Evolutionary conservation across 1,140 invertebrate genomes (phyloP).

Genomic region (Campoletis sonorensis): DNA sequence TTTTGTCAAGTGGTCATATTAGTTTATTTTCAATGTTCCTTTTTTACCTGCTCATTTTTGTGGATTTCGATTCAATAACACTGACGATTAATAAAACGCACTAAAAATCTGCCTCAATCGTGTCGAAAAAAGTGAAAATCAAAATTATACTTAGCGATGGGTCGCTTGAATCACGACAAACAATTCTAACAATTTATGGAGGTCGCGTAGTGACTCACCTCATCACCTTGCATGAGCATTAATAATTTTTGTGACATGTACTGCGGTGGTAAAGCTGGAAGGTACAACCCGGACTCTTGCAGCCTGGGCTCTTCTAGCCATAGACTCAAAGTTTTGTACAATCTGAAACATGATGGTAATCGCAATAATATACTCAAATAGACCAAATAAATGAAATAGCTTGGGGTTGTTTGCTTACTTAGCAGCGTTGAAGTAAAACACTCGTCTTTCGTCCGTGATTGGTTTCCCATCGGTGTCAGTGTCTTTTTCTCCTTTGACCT

Average conservation of each 20-base stretch:
- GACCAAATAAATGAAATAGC: no score
- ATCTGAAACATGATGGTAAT: slow-evolving; percentile 66
- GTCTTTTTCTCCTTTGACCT: slow-evolving; percentile 70
- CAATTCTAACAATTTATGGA: background rate
- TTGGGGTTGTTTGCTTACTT: slow-evolving; percentile 56
- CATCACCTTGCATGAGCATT: slow-evolving; percentile 77
- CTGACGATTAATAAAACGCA: no score
- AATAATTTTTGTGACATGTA: slow-evolving; percentile 80
- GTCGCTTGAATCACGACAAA: no score
- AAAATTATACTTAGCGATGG: no score
- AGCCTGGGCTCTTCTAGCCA: slow-evolving; percentile 89
- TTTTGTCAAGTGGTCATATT: no score
- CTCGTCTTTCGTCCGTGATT: slow-evolving; percentile 69
- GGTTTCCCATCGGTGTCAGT: slow-evolving; percentile 65
- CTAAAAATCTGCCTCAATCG: no score
- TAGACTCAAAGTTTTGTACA: slow-evolving; percentile 82
- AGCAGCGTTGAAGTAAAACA: slow-evolving; percentile 70
- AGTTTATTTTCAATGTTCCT: no score
- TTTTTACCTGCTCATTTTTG: no score
- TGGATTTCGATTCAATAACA: no score
- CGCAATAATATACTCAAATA: no score
- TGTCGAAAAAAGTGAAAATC: no score
- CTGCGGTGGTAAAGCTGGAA: slow-evolving; percentile 85
- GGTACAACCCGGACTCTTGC: slow-evolving; percentile 82
- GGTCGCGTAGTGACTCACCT: slow-evolving; percentile 63